phyloP scores from a whole-genome alignment of 1,140 invertebrate genomes.

The Procambarus virginalis region DNA sequence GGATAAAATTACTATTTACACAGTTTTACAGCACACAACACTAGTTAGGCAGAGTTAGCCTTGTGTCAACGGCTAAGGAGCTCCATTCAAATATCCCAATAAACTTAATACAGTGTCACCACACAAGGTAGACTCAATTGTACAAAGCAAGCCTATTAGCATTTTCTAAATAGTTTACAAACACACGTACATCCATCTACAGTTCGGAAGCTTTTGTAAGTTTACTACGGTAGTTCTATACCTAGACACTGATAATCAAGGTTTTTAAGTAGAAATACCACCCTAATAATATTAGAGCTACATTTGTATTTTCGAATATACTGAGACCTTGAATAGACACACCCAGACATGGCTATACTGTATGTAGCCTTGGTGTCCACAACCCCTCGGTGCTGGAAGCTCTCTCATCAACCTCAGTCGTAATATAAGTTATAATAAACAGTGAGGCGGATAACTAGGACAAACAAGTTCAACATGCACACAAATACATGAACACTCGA shows the following conservation, averaged over 20 bases:
- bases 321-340: neutral
- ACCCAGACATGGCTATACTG: neutral
- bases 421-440: no score
- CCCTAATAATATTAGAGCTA: neutral
- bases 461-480: neutral
- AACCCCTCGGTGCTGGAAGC: neutral
- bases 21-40: slow-evolving; percentile 5
- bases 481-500: neutral
- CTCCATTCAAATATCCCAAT: neutral
- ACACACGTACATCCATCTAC: neutral
- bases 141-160: neutral
- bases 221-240: neutral
- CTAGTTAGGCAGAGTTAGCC: neutral
- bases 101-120: neutral
- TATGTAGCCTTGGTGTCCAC: no score
- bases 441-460: neutral
- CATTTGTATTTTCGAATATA: neutral
- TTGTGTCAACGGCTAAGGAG: neutral
- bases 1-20: slow-evolving; percentile 39
- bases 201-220: neutral
- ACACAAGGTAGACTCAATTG: neutral
- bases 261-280: neutral
- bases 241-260: neutral
- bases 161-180: neutral
- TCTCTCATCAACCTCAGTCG: neutral